Base-by-base conservation (phyloP, 1,140 invertebrate genomes). In the Tetraneura akinire region DNA sequence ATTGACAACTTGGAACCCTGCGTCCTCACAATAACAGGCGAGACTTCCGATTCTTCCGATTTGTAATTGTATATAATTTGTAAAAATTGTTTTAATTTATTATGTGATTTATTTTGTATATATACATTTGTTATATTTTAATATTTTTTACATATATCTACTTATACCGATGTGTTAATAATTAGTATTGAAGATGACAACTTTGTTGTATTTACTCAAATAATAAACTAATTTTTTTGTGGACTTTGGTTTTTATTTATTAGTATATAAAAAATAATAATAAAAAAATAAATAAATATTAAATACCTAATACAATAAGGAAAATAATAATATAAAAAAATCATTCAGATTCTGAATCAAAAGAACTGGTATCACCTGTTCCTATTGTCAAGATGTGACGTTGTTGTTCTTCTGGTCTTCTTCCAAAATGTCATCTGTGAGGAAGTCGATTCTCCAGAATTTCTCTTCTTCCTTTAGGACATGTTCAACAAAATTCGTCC, bases 1-100 rank as follows among this genome's bases (percentile, higher is more conserved):
- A 60, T 60, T 18, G 55, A 60, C 11, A 60, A 26, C 21, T 60
- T 60, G 21, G 55, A 60, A 60, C 55, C 55, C 21, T 60, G 55
- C 21, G 55, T 26, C 1, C 55, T 60, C 55, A 60, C 55, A 16
- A 26, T 26, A 60, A 60, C 55, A 60, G 21, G 13, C 21, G 55
- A 60, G 11, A 23, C 55, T 60, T 60, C 55, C n/a, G 4, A 60
- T 60, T 60, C 55, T 23, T n/a, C n/a, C n/a, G n/a, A n/a, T n/a
- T n/a, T n/a, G n/a, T n/a, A n/a, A n/a, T n/a, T n/a, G n/a, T n/a
- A n/a, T n/a, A n/a, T n/a, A n/a, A n/a, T n/a, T n/a, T n/a, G n/a
- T n/a, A n/a, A n/a, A n/a, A n/a, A n/a, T n/a, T n/a, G n/a, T n/a
- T n/a, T n/a, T n/a, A n/a, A n/a, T n/a, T n/a, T n/a, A n/a, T n/a